Base-by-base conservation (phyloP, 2,113 vertebrate species). In the Neolamprologus longior region DNA sequence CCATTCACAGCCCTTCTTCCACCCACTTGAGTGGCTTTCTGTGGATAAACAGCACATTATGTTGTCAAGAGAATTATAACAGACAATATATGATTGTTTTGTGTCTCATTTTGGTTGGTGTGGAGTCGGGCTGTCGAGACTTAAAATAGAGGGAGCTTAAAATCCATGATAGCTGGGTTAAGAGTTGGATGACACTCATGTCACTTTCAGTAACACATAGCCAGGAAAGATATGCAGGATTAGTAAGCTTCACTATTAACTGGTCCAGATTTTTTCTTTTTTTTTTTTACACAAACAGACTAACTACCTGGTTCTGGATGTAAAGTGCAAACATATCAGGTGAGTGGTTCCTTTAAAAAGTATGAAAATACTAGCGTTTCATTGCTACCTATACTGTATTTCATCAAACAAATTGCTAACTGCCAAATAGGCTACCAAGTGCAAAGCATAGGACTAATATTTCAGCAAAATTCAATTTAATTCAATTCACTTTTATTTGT, bases 1-100 rank as follows among this genome's bases (percentile, higher is more conserved):
- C 86, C 91, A 50, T 91, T 92, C 12, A 68, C 31, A 19, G 84
- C 80, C 83, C 84, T 96, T 78, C 81, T 85, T 55, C 87, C 57
- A 3, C 85, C 87, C 19, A 37, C 28, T 76, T 88, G 88, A 45
- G 24, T 26, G 3, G 31, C 15, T 83, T 55, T 90, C 91, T 95
- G 91, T 88, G 84, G 37, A 87, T 24, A 35, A 88, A 88, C 19
- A 89, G 52, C 33, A 83, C 26, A 12, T 5, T n/a, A 5, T 21
- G 19, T 83, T 11, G 42, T 80, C 9, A 86, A 31, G 12, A 85
- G 5, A 19, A 52, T 81, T 45, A 50, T 19, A 63, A 28, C 14
- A 79, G 11, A 40, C 7, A n/a, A 9, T 40, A 58, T 47, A 2
- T 47, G 8, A n/a, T 76, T 28, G 68, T 85, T 35, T 9, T 73